These are phyloP conservation scores for Didymodactylos carnosus DNA, from an alignment of 2,888 invertebrate genomes.

Conservation along the genomic window DNA sequence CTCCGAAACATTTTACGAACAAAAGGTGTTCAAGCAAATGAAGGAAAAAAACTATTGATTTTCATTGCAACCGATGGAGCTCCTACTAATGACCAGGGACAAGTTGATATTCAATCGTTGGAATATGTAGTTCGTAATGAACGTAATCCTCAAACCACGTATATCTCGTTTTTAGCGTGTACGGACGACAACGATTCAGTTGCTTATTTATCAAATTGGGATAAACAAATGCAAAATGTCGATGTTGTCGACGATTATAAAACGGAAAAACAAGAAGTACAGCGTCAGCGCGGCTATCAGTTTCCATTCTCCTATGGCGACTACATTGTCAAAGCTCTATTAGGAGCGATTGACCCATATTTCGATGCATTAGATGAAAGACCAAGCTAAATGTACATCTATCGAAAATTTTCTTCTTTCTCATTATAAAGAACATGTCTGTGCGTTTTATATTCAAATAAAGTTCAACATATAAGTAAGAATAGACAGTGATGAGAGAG, in stretches of 20 bases:
- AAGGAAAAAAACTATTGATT: constrained; percentile 10
- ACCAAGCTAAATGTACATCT: too few relatives aligned
- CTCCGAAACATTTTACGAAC: not conserved
- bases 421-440: too few relatives aligned
- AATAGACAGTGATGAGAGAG: too few relatives aligned
- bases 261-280: constrained; percentile 1
- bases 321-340: constrained; percentile 10
- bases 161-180: constrained; percentile 6
- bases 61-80: constrained; percentile 11
- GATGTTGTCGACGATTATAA: constrained; percentile 13
- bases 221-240: constrained; percentile 3
- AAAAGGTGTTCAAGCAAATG: not conserved
- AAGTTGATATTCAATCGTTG: not conserved
- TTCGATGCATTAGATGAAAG: too few relatives aligned
- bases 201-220: constrained; percentile 12
- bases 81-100: constrained; percentile 12
- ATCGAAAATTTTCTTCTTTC: too few relatives aligned
- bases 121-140: not conserved
- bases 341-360: constrained; percentile 7
- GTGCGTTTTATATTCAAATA: too few relatives aligned
- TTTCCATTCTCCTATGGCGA: constrained; percentile 13
- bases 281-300: not conserved
- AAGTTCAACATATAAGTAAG: too few relatives aligned
- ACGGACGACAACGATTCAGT: constrained; percentile 9
- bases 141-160: not conserved